These are phyloP conservation scores for Agonopterix subpropinquella DNA, from an alignment of 2,888 invertebrate species.

Conservation along the genomic window DNA sequence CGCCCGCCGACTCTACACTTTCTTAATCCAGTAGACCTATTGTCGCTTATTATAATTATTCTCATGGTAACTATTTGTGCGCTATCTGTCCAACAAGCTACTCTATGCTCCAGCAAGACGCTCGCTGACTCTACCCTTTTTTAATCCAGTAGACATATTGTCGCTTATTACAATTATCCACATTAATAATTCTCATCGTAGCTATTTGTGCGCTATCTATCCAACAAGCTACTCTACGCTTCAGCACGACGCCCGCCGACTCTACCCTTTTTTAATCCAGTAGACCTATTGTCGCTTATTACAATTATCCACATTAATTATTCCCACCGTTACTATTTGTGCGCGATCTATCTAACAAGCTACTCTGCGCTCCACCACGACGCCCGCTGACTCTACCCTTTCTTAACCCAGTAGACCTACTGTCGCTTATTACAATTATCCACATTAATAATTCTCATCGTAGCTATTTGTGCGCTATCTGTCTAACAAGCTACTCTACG, in stretches of 20 bases:
- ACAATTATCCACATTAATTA: neutral
- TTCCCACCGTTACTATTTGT: neutral
- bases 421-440: neutral
- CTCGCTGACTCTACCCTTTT: too few species aligned
- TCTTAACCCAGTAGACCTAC: too few species aligned
- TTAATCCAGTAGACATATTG: too few species aligned
- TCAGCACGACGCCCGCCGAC: too few species aligned
- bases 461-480: constrained; percentile 2
- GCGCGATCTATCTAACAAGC: neutral
- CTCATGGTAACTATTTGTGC: neutral
- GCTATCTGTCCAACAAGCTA: neutral
- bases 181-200: neutral
- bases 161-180: neutral
- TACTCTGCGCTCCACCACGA: too few species aligned
- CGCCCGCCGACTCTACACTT: too few species aligned
- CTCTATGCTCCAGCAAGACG: too few species aligned
- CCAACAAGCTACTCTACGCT: neutral
- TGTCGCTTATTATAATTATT: neutral
- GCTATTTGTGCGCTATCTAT: neutral
- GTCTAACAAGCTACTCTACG: constrained; percentile 5
- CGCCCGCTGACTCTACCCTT: too few species aligned
- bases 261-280: too few species aligned
- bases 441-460: neutral
- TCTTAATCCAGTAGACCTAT: too few species aligned
- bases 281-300: too few species aligned